Percentiles rank a stretch among this genome's conserved stretches.
Evolutionary conservation across 2,113 vertebrate genomes (phyloP).

Genomic region (Zosterops lateralis): DNA sequence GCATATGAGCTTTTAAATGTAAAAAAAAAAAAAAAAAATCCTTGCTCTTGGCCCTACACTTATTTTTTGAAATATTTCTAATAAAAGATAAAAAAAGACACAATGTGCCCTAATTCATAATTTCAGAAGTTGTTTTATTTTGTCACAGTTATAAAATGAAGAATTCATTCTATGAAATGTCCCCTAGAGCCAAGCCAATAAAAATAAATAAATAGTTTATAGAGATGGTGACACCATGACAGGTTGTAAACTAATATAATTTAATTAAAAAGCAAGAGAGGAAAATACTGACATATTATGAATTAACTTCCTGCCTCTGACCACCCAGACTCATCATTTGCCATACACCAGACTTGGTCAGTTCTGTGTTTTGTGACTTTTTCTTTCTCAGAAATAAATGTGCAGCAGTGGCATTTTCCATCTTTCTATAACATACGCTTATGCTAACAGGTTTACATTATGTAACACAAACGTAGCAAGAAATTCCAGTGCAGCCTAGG

Average conservation of each 20-base stretch:
- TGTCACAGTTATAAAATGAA: neutral
- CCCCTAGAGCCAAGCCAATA: neutral
- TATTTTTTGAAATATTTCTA: neutral
- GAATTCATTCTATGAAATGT: neutral
- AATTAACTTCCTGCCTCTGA: neutral
- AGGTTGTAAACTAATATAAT: constrained; percentile 10
- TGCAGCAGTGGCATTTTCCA: neutral
- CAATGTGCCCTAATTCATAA: neutral
- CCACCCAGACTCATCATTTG: neutral
- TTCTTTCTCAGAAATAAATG: neutral
- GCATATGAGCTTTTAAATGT: neutral
- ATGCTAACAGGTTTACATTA: neutral
- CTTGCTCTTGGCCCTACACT: neutral
- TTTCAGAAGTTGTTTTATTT: constrained; percentile 8
- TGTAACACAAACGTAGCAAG: neutral
- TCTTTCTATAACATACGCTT: neutral
- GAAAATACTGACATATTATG: constrained; percentile 15
- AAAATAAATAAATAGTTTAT: constrained; percentile 53
- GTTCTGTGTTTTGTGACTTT: neutral
- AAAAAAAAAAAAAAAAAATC: neutral
- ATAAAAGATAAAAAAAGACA: neutral
- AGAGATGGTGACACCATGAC: neutral
- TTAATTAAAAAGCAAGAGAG: constrained; percentile 36
- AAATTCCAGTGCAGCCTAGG: neutral
- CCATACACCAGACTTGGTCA: neutral